A percentile compares a stretch with the other conserved stretches of the same genome.
These are phyloP conservation scores for Camponotus floridanus DNA, from an alignment of 1,140 invertebrate genomes.

Conservation along the genomic window DNA sequence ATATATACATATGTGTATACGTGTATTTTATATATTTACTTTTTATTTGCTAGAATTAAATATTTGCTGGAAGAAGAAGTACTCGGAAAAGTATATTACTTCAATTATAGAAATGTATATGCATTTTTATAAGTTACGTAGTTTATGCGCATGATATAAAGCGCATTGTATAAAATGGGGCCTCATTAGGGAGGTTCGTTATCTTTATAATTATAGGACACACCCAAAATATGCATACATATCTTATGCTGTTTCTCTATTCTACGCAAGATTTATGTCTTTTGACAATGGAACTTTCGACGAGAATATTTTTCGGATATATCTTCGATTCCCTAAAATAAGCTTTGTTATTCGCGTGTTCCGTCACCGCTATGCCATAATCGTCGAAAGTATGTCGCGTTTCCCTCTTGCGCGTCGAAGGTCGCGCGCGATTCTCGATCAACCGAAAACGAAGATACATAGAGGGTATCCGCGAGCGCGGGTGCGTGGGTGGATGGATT, in stretches of 20 bases:
- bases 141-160: conserved; percentile 20
- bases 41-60: conserved; percentile 16
- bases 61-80: background rate
- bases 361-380: background rate
- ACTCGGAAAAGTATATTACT: conserved; percentile 22
- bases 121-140: conserved; percentile 1
- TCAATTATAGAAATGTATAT: background rate
- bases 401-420: conserved; percentile 27
- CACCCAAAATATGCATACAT: background rate
- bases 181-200: conserved; percentile 16
- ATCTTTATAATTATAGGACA: background rate
- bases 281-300: conserved; percentile 8
- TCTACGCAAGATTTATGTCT: background rate
- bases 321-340: background rate
- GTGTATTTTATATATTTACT: background rate
- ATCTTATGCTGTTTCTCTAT: background rate
- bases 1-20: no score
- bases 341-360: background rate
- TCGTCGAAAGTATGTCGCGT: conserved; percentile 47
- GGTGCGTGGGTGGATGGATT: conserved; percentile 68
- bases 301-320: background rate
- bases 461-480: conserved; percentile 37
- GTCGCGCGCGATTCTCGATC: conserved; percentile 58
- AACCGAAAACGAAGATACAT: conserved; percentile 43
- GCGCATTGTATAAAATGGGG: background rate